Evolutionary conservation across 2,888 invertebrate species (phyloP).

Genomic region (Lathronympha strigana): DNA sequence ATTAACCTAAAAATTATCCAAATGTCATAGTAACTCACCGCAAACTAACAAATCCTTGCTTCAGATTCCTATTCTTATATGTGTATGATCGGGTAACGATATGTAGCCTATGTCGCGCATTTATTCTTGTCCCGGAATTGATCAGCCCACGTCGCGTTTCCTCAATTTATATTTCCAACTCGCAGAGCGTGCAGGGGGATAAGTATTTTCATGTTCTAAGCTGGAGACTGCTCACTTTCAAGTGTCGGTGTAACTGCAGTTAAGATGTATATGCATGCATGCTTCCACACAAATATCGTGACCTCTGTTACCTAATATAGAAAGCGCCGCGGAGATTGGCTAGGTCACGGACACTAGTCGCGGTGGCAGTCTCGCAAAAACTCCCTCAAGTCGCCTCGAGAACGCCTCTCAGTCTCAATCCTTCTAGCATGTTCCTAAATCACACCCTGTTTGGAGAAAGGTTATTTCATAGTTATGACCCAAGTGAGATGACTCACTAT

Average conservation of each 20-base stretch:
- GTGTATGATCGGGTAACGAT: constrained; percentile 16
- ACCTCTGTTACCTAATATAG: constrained; percentile 54
- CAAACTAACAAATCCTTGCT: constrained; percentile 39
- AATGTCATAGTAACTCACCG: constrained; percentile 33
- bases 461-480: constrained; percentile 39
- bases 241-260: constrained; percentile 24
- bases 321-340: constrained; percentile 44
- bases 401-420: constrained; percentile 23
- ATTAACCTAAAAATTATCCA: constrained; percentile 10
- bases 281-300: constrained; percentile 44
- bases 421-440: constrained; percentile 30
- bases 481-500: constrained; percentile 24
- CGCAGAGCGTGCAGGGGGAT: constrained; percentile 1
- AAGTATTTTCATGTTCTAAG: constrained; percentile 1
- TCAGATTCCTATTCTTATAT: constrained; percentile 43
- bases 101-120: constrained; percentile 22
- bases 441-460: constrained; percentile 41
- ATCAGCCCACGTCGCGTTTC: constrained; percentile 53
- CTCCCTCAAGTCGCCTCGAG: constrained; percentile 36
- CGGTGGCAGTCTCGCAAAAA: constrained; percentile 43
- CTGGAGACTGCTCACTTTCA: constrained; percentile 19
- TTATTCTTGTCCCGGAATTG: constrained; percentile 49
- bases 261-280: constrained; percentile 31
- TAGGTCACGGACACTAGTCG: constrained; percentile 35
- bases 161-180: constrained; percentile 16